These are phyloP conservation scores for Sapajus apella DNA, from an alignment of 2,113 vertebrate genomes.

Conservation along the genomic window DNA sequence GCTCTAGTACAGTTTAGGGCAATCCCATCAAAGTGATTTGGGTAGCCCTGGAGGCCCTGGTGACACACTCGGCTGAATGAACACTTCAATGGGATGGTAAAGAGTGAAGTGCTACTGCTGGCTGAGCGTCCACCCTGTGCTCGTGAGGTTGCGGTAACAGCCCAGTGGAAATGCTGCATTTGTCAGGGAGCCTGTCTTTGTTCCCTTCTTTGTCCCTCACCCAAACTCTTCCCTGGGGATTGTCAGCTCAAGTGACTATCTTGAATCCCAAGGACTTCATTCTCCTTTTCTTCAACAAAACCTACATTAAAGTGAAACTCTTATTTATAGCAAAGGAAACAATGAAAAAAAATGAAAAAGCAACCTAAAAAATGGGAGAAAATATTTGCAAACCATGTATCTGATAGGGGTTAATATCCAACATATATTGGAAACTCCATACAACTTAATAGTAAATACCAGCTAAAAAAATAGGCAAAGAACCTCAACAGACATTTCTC, in stretches of 20 bases:
- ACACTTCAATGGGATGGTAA: neutral
- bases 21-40: neutral
- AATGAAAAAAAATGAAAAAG: neutral
- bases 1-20: neutral
- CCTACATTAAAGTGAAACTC: neutral
- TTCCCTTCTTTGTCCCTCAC: neutral
- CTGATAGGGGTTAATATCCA: neutral
- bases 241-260: neutral
- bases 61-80: neutral
- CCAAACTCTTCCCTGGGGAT: neutral
- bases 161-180: rapidly evolving
- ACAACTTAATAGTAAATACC: neutral
- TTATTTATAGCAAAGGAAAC: neutral
- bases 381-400: neutral
- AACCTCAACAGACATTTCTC: neutral
- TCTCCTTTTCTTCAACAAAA: neutral
- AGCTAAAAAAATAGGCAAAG: neutral
- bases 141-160: neutral
- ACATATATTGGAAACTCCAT: neutral
- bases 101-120: neutral
- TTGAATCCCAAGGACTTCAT: neutral
- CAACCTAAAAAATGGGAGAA: neutral
- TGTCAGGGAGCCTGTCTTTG: neutral
- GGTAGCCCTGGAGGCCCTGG: neutral
- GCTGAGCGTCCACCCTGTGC: rapidly evolving